Percentiles rank a stretch among this genome's conserved stretches.
phyloP scores from a whole-genome alignment of 2,113 vertebrate genomes.

The Dasyurus viverrinus region DNA sequence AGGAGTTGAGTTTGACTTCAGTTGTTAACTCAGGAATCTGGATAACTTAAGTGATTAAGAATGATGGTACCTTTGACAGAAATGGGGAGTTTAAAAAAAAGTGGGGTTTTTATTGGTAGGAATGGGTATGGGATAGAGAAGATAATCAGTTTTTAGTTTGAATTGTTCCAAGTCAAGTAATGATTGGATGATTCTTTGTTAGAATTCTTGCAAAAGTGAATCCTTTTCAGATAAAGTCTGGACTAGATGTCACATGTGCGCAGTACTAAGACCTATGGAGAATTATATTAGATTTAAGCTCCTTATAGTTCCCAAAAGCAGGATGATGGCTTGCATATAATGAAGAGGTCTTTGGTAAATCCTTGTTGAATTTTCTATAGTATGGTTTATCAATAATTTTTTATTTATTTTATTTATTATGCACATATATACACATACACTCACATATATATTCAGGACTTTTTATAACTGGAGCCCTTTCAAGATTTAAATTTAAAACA shows the following conservation, averaged over 20 bases:
- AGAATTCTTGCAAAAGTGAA: not conserved
- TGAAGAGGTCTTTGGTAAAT: not conserved
- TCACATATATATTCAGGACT: not conserved
- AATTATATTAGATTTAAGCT: not conserved
- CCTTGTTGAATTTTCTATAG: not conserved
- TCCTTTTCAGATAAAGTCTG: no score
- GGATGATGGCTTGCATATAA: not conserved
- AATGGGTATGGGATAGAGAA: not conserved
- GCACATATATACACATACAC: no score
- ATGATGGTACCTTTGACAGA: not conserved
- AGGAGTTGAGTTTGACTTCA: not conserved
- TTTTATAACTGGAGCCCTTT: not conserved
- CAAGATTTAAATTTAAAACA: not conserved
- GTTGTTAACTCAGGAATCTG: not conserved
- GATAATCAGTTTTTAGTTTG: not conserved
- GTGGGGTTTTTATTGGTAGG: not conserved
- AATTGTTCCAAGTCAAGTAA: not conserved
- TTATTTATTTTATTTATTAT: not conserved
- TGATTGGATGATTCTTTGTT: not conserved
- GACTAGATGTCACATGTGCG: not conserved
- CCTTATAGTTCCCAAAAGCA: not conserved
- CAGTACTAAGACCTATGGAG: not conserved
- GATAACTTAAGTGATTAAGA: not conserved
- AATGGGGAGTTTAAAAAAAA: not conserved
- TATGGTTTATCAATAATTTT: not conserved